Conservation (phyloP, 2,888 invertebrate species). For the Macrophya alboannulata region DNA sequence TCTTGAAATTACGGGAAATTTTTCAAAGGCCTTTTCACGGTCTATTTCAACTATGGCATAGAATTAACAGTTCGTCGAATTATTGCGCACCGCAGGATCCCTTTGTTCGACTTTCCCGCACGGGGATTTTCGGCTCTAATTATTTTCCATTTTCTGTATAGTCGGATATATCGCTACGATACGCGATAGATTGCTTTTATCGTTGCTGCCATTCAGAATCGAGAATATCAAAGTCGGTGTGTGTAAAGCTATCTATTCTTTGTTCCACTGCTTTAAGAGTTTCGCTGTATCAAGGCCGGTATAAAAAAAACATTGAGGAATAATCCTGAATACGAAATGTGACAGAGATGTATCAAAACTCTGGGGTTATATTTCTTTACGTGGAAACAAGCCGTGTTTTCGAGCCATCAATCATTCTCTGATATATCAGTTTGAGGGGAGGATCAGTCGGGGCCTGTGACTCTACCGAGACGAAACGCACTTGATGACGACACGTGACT, state of each 20-base stretch:
- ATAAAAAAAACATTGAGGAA: not conserved
- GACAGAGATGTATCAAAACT: not conserved
- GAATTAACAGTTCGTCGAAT: too few relatives aligned
- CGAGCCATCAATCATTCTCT: slow-evolving; percentile 17
- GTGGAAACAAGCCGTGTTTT: not conserved
- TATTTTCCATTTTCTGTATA: not conserved
- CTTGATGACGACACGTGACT: not conserved
- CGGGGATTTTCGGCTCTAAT: not conserved
- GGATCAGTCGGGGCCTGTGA: not conserved
- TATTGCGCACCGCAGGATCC: not conserved
- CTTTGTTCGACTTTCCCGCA: not conserved
- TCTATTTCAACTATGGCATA: not conserved
- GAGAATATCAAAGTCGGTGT: not conserved
- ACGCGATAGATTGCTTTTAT: slow-evolving; percentile 1
- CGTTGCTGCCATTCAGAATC: not conserved
- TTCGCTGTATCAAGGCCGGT: not conserved
- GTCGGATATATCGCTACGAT: not conserved
- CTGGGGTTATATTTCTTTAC: not conserved
- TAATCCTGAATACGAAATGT: not conserved
- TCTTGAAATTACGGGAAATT: not conserved
- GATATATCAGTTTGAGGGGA: not conserved
- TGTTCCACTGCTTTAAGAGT: not conserved
- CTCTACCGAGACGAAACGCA: not conserved
- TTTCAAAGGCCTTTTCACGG: not conserved
- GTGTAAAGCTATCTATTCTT: not conserved